phyloP scores from a whole-genome alignment of 2,797 vertebrate species.

The Mormyrus proboscirostris region DNA sequence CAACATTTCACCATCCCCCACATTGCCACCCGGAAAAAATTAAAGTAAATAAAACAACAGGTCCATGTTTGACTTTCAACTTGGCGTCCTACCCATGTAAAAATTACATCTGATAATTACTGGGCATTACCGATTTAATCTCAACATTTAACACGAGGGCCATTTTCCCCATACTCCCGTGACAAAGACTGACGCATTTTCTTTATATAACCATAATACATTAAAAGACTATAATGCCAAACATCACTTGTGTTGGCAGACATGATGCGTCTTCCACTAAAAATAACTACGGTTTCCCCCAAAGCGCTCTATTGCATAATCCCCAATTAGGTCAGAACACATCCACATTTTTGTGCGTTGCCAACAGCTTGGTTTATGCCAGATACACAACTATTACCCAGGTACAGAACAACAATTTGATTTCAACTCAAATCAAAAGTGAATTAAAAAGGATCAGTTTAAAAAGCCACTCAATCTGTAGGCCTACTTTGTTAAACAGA shows the following conservation, averaged over 20 bases:
- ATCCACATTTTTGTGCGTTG: neutral
- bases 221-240: neutral
- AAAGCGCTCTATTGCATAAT: conserved; percentile 1
- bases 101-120: neutral
- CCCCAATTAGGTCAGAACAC: conserved; percentile 15
- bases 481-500: neutral
- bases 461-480: neutral
- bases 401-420: neutral
- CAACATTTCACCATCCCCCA: neutral
- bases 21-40: neutral
- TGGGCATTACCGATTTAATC: neutral
- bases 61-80: neutral
- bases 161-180: neutral
- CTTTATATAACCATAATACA: neutral
- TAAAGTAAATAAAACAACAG: neutral
- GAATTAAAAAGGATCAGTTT: neutral
- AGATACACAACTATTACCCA: neutral
- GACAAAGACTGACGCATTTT: neutral
- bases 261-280: neutral
- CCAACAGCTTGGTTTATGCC: neutral
- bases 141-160: neutral
- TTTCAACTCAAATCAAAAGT: conserved; percentile 2
- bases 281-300: neutral
- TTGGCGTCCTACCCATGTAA: neutral
- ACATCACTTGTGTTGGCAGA: conserved; percentile 8